phyloP scores from a whole-genome alignment of 2,888 invertebrate genomes.

The Lepetodrilus schrolli region DNA sequence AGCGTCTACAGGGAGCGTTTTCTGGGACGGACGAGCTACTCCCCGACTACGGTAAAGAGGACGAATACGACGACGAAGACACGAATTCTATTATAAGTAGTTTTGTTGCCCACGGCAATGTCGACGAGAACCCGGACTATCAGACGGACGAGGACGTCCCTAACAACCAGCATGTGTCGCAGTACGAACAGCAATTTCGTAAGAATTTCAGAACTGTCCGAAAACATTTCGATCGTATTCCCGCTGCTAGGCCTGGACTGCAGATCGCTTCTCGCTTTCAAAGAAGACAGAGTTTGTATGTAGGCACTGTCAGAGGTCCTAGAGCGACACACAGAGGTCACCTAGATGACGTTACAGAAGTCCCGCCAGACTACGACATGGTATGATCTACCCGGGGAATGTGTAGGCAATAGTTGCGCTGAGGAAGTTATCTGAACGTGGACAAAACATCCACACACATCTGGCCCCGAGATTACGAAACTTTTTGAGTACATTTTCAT shows the following conservation, averaged over 20 bases:
- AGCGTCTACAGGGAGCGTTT: constrained; percentile 27
- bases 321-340: no score
- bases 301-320: background rate
- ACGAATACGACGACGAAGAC: constrained; percentile 29
- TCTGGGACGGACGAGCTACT: constrained; percentile 10
- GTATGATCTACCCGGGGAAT: background rate
- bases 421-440: no score
- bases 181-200: constrained; percentile 35
- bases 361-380: background rate
- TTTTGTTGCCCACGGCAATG: background rate
- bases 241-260: no score
- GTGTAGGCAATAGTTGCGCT: no score
- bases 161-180: background rate
- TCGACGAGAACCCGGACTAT: constrained; percentile 27
- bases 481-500: no score
- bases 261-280: no score
- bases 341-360: background rate
- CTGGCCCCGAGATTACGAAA: no score
- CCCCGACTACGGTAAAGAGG: constrained; percentile 3
- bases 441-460: no score
- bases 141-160: constrained; percentile 2
- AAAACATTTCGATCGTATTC: background rate
- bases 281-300: background rate
- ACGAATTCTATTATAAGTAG: background rate
- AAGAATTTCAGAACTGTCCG: constrained; percentile 29